Conservation (phyloP, 2,888 invertebrate genomes). For the Polydrusus cervinus region DNA sequence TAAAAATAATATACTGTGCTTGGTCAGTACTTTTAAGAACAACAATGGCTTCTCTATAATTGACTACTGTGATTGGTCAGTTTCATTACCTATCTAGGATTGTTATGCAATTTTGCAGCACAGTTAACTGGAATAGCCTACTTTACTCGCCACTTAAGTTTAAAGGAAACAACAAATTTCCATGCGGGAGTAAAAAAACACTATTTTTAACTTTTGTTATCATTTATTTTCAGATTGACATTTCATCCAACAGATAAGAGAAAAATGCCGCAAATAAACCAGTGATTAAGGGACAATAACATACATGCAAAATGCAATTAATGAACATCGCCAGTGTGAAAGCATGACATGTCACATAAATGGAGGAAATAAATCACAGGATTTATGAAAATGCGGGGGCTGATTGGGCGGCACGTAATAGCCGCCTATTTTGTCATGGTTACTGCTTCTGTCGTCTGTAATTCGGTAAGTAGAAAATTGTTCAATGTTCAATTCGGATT, state of each 20-base stretch:
- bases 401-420: constrained; percentile 45
- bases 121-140: too few relatives aligned
- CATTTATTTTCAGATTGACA: not conserved
- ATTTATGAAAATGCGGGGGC: constrained; percentile 51
- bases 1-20: too few relatives aligned
- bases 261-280: not conserved
- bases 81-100: too few relatives aligned
- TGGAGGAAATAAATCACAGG: constrained; percentile 47
- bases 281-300: constrained; percentile 6
- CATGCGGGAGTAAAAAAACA: not conserved
- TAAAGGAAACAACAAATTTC: too few relatives aligned
- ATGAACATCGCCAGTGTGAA: constrained; percentile 25
- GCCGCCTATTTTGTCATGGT: constrained; percentile 50
- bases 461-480: constrained; percentile 42
- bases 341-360: constrained; percentile 47
- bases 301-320: constrained; percentile 37
- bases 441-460: constrained; percentile 31
- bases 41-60: too few relatives aligned
- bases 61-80: too few relatives aligned
- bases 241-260: not conserved
- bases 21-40: too few relatives aligned
- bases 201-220: not conserved
- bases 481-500: not conserved
- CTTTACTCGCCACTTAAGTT: too few relatives aligned
- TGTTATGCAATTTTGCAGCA: too few relatives aligned